These are phyloP conservation scores for Stigmatopora argus DNA, from an alignment of 2,113 vertebrate genomes.

Conservation along the genomic window DNA sequence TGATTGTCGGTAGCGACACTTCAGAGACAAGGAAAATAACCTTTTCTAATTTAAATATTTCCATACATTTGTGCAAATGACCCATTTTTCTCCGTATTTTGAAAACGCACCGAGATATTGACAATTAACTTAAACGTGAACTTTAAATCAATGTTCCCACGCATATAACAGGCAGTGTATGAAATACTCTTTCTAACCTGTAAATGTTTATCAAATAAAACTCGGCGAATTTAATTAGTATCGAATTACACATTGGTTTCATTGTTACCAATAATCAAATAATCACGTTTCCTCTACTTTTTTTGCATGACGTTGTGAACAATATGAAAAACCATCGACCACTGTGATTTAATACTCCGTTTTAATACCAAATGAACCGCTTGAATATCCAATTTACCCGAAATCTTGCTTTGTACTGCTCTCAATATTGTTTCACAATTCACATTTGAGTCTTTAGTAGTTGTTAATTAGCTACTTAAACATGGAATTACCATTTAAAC, in stretches of 20 bases:
- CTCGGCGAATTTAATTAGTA: background rate
- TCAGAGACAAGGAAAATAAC: no score
- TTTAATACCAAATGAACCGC: background rate
- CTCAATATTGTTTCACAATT: no score
- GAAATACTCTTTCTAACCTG: no score
- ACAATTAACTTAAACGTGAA: no score
- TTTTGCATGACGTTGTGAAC: background rate
- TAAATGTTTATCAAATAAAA: no score
- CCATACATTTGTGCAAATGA: no score
- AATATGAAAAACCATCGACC: background rate
- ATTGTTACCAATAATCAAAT: background rate
- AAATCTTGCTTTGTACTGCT: background rate
- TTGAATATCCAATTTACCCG: background rate
- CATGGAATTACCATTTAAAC: background rate
- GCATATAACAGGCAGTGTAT: no score
- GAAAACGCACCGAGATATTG: no score
- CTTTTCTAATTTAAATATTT: no score
- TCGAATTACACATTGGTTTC: background rate
- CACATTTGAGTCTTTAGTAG: background rate
- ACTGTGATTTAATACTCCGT: background rate
- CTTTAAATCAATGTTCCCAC: no score
- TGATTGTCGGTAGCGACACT: no score
- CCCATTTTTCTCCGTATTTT: no score
- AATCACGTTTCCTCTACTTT: background rate
- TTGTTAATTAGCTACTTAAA: background rate